phyloP scores from a whole-genome alignment of 2,888 invertebrate species.

The Tetrapedia diversipes region DNA sequence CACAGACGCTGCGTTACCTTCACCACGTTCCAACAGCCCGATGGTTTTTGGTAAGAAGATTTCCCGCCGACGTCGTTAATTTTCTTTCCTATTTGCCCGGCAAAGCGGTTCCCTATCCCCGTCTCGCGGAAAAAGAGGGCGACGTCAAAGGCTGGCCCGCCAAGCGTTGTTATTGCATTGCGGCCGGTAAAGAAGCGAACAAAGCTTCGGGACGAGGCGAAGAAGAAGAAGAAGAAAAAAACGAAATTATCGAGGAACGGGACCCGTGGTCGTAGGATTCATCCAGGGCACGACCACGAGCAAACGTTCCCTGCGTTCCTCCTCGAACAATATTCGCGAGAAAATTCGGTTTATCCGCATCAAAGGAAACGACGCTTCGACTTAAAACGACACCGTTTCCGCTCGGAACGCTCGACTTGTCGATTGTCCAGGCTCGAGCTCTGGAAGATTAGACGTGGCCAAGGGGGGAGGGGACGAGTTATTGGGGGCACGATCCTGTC shows the following conservation, averaged over 20 bases:
- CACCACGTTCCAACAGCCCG: no score
- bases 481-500: background rate
- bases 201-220: background rate
- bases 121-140: constrained; percentile 7
- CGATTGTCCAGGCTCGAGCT: constrained; percentile 23
- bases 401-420: constrained; percentile 6
- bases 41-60: constrained; percentile 59
- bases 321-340: constrained; percentile 43
- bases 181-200: constrained; percentile 40
- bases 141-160: constrained; percentile 40
- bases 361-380: constrained; percentile 44
- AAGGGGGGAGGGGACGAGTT: background rate
- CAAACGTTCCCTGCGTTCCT: constrained; percentile 7
- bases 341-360: constrained; percentile 51
- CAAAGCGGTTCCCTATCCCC: constrained; percentile 17
- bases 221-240: background rate
- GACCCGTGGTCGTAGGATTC: constrained; percentile 19
- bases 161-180: constrained; percentile 48
- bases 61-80: constrained; percentile 53
- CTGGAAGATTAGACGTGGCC: constrained; percentile 18
- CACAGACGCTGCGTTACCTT: no score
- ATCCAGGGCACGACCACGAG: constrained; percentile 9
- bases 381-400: constrained; percentile 16
- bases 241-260: constrained; percentile 59
- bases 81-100: constrained; percentile 47